phyloP scores from a whole-genome alignment of 2,888 invertebrate species.

The Orgyia antiqua region DNA sequence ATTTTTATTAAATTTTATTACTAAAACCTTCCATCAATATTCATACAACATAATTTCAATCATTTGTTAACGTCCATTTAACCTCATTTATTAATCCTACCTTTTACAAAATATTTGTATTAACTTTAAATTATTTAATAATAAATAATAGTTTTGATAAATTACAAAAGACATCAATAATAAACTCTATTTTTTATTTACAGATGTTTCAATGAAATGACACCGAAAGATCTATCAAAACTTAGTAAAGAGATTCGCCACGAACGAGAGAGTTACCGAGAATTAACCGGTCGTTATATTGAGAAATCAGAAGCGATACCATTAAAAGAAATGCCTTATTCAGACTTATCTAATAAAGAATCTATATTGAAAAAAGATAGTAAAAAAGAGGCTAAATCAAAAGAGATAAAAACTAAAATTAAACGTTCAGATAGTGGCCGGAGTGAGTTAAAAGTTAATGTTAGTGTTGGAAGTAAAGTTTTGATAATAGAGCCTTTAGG shows the following conservation, averaged over 20 bases:
- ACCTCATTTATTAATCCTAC: no score
- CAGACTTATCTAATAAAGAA: conserved; percentile 55
- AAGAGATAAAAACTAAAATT: conserved; percentile 59
- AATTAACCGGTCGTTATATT: conserved; percentile 65
- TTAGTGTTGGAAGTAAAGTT: conserved; percentile 67
- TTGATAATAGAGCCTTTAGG: conserved; percentile 68
- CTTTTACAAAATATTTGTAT: no score
- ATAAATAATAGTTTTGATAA: no score
- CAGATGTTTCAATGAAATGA: conserved; percentile 67
- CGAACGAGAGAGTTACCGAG: conserved; percentile 68
- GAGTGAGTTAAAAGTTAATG: conserved; percentile 58
- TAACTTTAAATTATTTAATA: no score
- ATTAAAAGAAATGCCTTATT: conserved; percentile 54
- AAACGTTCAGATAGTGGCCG: conserved; percentile 63
- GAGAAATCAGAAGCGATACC: conserved; percentile 59
- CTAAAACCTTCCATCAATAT: no score
- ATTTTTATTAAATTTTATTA: no score
- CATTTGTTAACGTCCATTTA: no score
- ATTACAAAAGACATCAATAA: no score
- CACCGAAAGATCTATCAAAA: conserved; percentile 66
- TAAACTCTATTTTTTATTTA: no score
- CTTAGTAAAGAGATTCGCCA: conserved; percentile 69
- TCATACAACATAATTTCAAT: no score
- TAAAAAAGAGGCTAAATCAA: conserved; percentile 53
- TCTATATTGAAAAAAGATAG: conserved; percentile 46